Conservation (phyloP, 2,113 vertebrate species). For the Chloroceryle aenea region DNA sequence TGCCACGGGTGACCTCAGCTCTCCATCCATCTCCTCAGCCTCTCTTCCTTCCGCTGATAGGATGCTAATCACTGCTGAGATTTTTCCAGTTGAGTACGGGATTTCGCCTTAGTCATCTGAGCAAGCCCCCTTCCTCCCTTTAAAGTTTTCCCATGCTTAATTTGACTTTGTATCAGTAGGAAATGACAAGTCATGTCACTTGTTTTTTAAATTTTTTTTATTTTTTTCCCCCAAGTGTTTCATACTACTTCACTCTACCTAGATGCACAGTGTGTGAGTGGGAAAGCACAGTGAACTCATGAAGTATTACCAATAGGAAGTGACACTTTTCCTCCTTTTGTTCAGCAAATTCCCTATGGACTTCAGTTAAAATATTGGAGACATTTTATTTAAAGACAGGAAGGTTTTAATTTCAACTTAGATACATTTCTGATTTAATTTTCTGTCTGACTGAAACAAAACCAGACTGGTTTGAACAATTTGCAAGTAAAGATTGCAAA, state of each 20-base stretch:
- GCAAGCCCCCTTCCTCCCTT: slow-evolving; percentile 34
- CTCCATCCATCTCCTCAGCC: background rate
- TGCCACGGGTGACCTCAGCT: background rate
- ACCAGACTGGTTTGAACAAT: background rate
- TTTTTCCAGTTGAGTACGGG: slow-evolving; percentile 57
- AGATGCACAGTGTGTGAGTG: background rate
- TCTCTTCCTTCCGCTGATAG: slow-evolving; percentile 52
- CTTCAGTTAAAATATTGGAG: slow-evolving; percentile 36
- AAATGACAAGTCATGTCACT: slow-evolving; percentile 53
- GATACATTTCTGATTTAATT: slow-evolving; percentile 33
- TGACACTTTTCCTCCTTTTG: slow-evolving; percentile 94
- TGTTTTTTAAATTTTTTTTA: background rate
- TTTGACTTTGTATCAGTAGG: slow-evolving; percentile 47
- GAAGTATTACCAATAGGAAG: slow-evolving; percentile 77
- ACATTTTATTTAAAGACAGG: slow-evolving; percentile 60
- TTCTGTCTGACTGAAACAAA: slow-evolving; percentile 17
- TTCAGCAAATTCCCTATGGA: slow-evolving; percentile 56
- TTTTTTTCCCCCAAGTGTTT: slow-evolving; percentile 28
- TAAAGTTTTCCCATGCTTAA: slow-evolving; percentile 56
- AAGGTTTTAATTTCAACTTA: slow-evolving; percentile 56
- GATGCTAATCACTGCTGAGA: background rate
- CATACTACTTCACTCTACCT: background rate
- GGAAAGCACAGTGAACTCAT: slow-evolving; percentile 32
- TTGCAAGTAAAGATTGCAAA: background rate
- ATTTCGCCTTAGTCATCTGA: slow-evolving; percentile 38